Evolutionary conservation across 2,888 invertebrate species (phyloP).

Genomic region (Andrena bucephala): DNA sequence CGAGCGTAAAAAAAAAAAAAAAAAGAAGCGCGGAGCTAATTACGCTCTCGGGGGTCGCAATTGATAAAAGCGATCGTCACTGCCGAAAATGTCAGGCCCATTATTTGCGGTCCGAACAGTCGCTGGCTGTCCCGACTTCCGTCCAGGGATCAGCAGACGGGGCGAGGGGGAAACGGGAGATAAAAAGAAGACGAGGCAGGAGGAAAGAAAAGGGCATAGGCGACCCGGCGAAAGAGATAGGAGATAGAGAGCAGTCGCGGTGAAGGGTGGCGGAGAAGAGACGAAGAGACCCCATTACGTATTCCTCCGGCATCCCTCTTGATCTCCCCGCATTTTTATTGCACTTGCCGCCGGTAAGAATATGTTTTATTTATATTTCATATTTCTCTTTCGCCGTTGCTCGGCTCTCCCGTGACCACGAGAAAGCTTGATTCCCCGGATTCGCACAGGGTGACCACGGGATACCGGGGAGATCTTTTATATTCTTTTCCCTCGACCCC

Average conservation of each 20-base stretch:
- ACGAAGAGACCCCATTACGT: slow-evolving; percentile 77
- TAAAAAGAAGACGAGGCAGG: slow-evolving; percentile 10
- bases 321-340: slow-evolving; percentile 83
- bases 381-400: slow-evolving; percentile 76
- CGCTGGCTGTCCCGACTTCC: slow-evolving; percentile 11
- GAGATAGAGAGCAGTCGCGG: slow-evolving; percentile 40
- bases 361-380: slow-evolving; percentile 85
- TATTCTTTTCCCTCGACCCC: neutral
- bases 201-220: slow-evolving; percentile 7
- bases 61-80: neutral
- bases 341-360: slow-evolving; percentile 80
- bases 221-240: slow-evolving; percentile 50
- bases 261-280: slow-evolving; percentile 36
- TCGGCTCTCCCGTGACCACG: slow-evolving; percentile 52
- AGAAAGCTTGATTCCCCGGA: slow-evolving; percentile 62
- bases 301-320: slow-evolving; percentile 83
- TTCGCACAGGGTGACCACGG: slow-evolving; percentile 74
- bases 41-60: too few relatives aligned
- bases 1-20: neutral
- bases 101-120: slow-evolving; percentile 6
- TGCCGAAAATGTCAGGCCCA: neutral
- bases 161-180: neutral
- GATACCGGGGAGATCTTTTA: slow-evolving; percentile 43
- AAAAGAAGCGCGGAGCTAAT: too few relatives aligned
- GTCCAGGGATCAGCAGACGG: neutral